Evolutionary conservation across 2,888 invertebrate species (phyloP).

Genomic region (Graphium colonna): DNA sequence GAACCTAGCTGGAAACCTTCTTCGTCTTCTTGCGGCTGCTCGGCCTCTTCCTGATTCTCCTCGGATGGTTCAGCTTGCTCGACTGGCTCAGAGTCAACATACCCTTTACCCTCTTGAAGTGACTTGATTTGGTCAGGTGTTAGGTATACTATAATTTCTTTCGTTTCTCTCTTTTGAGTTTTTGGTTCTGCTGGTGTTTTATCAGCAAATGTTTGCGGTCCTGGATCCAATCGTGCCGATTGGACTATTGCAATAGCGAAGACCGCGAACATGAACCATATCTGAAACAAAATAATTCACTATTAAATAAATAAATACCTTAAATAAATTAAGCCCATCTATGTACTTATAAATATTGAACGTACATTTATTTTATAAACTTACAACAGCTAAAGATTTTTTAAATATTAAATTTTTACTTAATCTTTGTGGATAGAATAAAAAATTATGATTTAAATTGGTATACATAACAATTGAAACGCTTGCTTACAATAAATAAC

Average conservation of each 20-base stretch:
- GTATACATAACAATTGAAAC: too few species aligned
- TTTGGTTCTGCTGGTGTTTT: constrained; percentile 25
- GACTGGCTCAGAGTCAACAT: constrained; percentile 22
- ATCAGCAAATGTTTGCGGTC: constrained; percentile 43
- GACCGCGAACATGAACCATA: constrained; percentile 38
- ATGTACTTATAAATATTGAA: too few species aligned
- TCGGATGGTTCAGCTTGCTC: constrained; percentile 25
- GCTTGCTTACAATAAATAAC: too few species aligned
- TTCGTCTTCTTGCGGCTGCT: constrained; percentile 27
- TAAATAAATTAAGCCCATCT: too few species aligned
- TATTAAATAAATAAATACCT: constrained; percentile 1
- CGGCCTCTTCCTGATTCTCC: constrained; percentile 22
- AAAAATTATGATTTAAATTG: too few species aligned
- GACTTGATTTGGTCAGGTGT: constrained; percentile 58
- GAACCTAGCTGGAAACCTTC: constrained; percentile 9
- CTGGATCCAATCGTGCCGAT: constrained; percentile 40
- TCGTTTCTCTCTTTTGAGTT: constrained; percentile 37
- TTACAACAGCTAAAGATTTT: too few species aligned
- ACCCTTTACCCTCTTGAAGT: constrained; percentile 41
- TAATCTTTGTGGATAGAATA: too few species aligned
- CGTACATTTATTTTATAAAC: too few species aligned
- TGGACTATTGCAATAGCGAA: constrained; percentile 36
- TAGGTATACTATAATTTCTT: constrained; percentile 57
- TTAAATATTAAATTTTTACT: too few species aligned
- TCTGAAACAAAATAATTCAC: constrained; percentile 42